phyloP scores from a whole-genome alignment of 1,140 invertebrate species.

The Chironomus tepperi region DNA sequence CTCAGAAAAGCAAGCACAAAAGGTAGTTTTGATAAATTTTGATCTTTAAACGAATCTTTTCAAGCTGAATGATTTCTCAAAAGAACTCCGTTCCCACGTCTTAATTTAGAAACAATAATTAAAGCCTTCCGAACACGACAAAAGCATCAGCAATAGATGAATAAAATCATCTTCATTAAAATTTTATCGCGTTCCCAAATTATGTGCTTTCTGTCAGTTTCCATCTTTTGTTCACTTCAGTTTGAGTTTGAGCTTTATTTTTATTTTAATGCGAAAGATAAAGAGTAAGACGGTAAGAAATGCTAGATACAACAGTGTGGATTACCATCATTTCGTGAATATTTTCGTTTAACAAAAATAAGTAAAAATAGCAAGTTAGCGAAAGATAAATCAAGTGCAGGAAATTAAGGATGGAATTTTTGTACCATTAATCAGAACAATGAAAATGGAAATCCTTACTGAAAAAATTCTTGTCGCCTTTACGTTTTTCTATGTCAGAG shows the following conservation, averaged over 20 bases:
- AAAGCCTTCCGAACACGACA: too few species aligned
- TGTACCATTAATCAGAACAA: slow-evolving; percentile 17
- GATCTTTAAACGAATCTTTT: too few species aligned
- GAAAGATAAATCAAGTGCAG: slow-evolving; percentile 8
- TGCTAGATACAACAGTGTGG: background rate
- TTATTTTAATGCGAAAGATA: background rate
- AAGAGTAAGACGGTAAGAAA: background rate
- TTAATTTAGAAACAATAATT: too few species aligned
- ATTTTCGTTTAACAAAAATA: background rate
- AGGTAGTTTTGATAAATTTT: too few species aligned
- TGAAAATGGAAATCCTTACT: background rate
- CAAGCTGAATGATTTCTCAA: too few species aligned
- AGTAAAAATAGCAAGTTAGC: background rate
- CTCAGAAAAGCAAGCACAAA: too few species aligned
- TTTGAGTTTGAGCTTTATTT: background rate
- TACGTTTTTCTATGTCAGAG: background rate
- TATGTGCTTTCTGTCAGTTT: background rate
- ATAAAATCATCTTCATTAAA: background rate
- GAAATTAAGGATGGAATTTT: background rate
- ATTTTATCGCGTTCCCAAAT: background rate
- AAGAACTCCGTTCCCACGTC: too few species aligned
- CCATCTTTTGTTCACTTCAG: background rate
- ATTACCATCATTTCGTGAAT: background rate
- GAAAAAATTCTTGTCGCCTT: slow-evolving; percentile 6
- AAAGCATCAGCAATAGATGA: background rate